Percentiles rank a stretch among this genome's conserved stretches.
phyloP scores from a whole-genome alignment of 2,888 invertebrate species.

The Lasioglossum pauxillum region DNA sequence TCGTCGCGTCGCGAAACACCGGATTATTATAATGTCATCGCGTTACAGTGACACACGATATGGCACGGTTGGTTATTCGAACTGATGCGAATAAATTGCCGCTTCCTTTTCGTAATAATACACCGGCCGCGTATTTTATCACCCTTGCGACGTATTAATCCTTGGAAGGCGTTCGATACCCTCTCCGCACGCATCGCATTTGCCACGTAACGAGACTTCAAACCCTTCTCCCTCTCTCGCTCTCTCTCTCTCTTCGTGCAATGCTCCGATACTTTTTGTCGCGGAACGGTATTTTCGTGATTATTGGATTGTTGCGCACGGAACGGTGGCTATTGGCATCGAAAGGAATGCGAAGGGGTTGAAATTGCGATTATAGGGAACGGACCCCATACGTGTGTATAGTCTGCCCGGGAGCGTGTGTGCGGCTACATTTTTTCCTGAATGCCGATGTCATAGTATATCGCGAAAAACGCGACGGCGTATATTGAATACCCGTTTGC shows the following conservation, averaged over 20 bases:
- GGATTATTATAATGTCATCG: constrained; percentile 31
- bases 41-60: constrained; percentile 47
- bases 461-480: neutral
- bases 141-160: constrained; percentile 30
- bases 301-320: neutral
- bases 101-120: constrained; percentile 42
- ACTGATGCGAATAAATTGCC: constrained; percentile 51
- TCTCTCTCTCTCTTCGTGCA: neutral
- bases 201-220: constrained; percentile 3
- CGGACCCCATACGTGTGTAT: neutral
- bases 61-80: constrained; percentile 35
- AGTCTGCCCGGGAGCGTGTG: neutral
- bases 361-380: constrained; percentile 1
- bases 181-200: neutral
- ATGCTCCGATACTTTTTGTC: neutral
- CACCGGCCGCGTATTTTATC: constrained; percentile 31
- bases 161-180: constrained; percentile 26
- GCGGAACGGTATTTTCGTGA: neutral
- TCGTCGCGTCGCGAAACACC: constrained; percentile 8
- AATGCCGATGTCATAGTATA: neutral
- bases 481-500: neutral
- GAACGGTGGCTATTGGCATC: neutral
- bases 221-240: neutral
- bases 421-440: neutral
- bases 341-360: constrained; percentile 3